A percentile compares a stretch with the other conserved stretches of the same genome.
Evolutionary conservation across 2,797 vertebrate species (phyloP).

Genomic region (Nothura maculosa): DNA sequence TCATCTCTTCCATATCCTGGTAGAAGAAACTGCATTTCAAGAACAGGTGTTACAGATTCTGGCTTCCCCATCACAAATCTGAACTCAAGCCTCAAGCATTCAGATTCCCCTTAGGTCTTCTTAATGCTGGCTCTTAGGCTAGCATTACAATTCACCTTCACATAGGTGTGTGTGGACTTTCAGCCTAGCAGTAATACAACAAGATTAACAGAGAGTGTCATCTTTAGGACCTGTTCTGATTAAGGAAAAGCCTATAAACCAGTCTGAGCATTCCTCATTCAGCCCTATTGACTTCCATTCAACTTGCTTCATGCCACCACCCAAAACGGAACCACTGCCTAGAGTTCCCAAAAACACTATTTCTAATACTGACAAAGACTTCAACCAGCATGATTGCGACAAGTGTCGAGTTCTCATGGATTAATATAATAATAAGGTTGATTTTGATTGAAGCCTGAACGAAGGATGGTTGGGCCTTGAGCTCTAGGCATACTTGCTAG

Average conservation of each 20-base stretch:
- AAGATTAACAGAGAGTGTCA: not conserved
- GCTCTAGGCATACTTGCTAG: not conserved
- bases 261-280: not conserved
- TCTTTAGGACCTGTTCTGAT: not conserved
- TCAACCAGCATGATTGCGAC: fast-evolving
- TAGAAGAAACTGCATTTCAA: not conserved
- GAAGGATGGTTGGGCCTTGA: not conserved
- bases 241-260: not conserved
- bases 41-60: not conserved
- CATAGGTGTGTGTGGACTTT: not conserved
- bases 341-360: not conserved
- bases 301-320: not conserved
- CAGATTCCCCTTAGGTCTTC: not conserved
- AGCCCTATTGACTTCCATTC: not conserved
- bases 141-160: not conserved
- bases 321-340: not conserved
- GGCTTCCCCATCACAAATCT: not conserved
- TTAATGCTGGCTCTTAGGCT: too few relatives aligned
- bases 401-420: not conserved
- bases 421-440: not conserved
- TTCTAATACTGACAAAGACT: not conserved
- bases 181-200: not conserved
- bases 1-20: not conserved
- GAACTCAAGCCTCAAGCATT: not conserved
- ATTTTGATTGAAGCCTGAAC: not conserved